Evolutionary conservation across 2,888 invertebrate genomes (phyloP).

Genomic region (Neoaliturus tenellus): DNA sequence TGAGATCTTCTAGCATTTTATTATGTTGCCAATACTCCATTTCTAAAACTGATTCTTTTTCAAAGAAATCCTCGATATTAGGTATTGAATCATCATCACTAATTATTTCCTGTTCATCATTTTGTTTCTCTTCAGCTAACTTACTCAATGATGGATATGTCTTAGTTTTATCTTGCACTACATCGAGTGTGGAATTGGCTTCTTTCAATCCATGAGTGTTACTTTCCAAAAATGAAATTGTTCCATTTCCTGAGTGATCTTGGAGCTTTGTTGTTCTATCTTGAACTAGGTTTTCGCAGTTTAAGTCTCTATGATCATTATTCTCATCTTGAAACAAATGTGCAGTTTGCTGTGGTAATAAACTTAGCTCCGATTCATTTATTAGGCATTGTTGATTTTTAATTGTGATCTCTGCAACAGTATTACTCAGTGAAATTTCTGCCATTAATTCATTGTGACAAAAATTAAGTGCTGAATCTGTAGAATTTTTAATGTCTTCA

Average conservation of each 20-base stretch:
- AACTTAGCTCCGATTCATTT: neutral
- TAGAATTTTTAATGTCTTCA: no score
- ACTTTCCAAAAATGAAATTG: no score
- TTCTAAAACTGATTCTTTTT: constrained; percentile 6
- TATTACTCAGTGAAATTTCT: neutral
- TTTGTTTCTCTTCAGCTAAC: neutral
- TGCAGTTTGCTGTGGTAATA: neutral
- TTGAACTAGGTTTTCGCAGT: no score
- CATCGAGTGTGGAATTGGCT: no score
- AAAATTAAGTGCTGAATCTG: no score
- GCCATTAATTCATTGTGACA: no score
- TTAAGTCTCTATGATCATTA: no score
- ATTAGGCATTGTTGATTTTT: neutral
- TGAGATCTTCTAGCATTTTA: neutral
- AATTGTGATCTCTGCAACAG: neutral
- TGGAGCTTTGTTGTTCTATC: no score
- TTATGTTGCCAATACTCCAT: neutral
- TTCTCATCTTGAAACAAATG: neutral
- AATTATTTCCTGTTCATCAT: neutral
- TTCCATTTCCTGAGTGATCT: no score
- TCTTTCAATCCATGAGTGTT: no score
- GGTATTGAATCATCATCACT: neutral
- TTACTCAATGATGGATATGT: no score
- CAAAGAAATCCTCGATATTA: constrained; percentile 2
- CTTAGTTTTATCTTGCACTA: no score